Evolutionary conservation across 2,113 vertebrate genomes (phyloP).

Genomic region (Lophochroa leadbeateri): DNA sequence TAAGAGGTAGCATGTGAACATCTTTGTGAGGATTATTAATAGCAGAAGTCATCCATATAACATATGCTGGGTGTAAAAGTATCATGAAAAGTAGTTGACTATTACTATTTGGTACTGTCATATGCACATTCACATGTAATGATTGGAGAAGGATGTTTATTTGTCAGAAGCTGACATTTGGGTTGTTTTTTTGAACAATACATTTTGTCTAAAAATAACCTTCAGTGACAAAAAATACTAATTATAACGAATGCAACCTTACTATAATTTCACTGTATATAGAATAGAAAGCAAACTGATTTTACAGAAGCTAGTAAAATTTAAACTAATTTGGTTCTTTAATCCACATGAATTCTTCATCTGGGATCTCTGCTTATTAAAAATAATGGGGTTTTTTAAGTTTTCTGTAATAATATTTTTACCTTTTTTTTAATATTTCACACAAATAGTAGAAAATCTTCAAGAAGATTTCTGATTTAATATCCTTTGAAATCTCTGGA

Average conservation of each 20-base stretch:
- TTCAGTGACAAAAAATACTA: not conserved
- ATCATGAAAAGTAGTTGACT: not conserved
- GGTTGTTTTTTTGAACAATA: not conserved
- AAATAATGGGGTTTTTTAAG: rapidly evolving
- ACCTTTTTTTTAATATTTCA: not conserved
- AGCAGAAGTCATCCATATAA: not conserved
- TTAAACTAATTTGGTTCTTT: not conserved
- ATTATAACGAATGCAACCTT: not conserved
- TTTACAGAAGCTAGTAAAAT: not conserved
- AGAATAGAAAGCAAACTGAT: not conserved
- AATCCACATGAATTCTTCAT: not conserved
- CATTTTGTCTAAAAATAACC: not conserved
- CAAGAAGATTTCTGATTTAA: not conserved
- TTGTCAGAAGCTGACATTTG: not conserved
- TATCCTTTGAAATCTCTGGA: not conserved
- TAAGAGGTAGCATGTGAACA: not conserved
- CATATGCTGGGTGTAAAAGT: not conserved
- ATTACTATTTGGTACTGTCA: not conserved
- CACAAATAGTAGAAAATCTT: not conserved
- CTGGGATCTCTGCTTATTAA: not conserved
- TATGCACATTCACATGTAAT: not conserved
- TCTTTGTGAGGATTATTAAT: not conserved
- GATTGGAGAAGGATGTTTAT: not conserved
- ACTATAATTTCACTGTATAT: not conserved
- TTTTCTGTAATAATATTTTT: not conserved